Evolutionary conservation across 2,797 vertebrate species (phyloP).

Genomic region (Acomys russatus): DNA sequence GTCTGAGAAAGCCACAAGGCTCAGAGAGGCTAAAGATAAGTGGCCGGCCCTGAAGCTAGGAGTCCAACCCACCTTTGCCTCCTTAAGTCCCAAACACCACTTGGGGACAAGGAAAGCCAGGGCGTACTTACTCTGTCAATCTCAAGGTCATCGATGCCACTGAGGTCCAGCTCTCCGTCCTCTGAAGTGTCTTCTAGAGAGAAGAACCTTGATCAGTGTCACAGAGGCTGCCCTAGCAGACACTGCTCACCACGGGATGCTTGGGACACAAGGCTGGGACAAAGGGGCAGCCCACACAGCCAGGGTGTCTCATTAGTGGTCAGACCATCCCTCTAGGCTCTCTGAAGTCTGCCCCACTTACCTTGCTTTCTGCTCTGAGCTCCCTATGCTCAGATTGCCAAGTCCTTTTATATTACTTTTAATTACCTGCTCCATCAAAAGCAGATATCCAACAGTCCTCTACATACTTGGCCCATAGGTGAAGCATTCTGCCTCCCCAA

Average conservation of each 20-base stretch:
- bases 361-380: background rate
- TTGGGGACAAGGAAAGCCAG: background rate
- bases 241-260: background rate
- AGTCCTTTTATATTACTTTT: background rate
- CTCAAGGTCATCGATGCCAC: conserved; percentile 96
- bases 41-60: background rate
- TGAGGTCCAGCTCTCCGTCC: conserved; percentile 96
- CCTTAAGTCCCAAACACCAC: background rate
- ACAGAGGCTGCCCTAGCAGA: background rate
- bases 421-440: too few relatives aligned
- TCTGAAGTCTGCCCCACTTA: too few relatives aligned
- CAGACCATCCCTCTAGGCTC: accelerated
- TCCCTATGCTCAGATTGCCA: background rate
- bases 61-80: background rate
- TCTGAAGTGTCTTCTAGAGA: conserved; percentile 90
- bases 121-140: conserved; percentile 95
- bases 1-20: background rate
- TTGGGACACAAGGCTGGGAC: too few relatives aligned
- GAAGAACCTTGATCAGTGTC: conserved; percentile 70
- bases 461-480: accelerated
- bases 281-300: too few relatives aligned
- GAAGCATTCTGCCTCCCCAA: too few relatives aligned
- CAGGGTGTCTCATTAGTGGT: accelerated
- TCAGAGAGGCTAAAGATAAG: background rate
- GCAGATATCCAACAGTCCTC: background rate